A percentile compares a stretch with the other conserved stretches of the same genome.
These are phyloP conservation scores for Macrobrachium nipponense DNA, from an alignment of 1,140 invertebrate genomes.

Conservation along the genomic window DNA sequence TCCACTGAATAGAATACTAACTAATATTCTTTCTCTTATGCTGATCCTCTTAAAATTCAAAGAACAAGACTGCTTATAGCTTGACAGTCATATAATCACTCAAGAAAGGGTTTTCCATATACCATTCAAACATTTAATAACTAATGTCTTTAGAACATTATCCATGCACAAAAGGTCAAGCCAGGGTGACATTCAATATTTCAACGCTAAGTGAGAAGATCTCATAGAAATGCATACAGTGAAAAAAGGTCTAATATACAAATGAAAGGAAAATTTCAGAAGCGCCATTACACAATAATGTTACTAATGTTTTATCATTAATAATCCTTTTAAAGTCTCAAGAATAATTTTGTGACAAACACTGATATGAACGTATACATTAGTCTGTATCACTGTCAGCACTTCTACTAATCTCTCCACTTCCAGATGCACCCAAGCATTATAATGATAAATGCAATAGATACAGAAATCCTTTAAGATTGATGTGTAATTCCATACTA, in stretches of 20 bases:
- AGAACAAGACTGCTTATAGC: not conserved
- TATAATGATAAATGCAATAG: no score
- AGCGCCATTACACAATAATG: no score
- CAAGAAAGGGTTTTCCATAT: slow-evolving; percentile 16
- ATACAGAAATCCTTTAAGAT: no score
- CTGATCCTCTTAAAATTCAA: no score
- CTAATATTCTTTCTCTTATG: no score
- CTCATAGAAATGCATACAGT: not conserved
- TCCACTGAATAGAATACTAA: no score
- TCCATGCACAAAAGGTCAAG: slow-evolving; percentile 14
- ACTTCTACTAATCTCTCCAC: not conserved
- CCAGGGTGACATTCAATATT: slow-evolving; percentile 16
- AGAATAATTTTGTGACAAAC: no score
- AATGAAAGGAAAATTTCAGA: not conserved
- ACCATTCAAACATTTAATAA: slow-evolving; percentile 7
- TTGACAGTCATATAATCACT: not conserved
- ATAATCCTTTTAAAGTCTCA: no score
- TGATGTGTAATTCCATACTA: no score
- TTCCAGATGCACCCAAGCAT: not conserved
- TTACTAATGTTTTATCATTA: no score
- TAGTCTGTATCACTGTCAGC: not conserved
- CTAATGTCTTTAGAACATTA: not conserved
- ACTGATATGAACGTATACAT: no score
- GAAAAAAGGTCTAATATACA: not conserved
- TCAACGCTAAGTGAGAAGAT: not conserved